Evolutionary conservation across 1,140 invertebrate genomes (phyloP).

Genomic region (Reticulitermes speratus): DNA sequence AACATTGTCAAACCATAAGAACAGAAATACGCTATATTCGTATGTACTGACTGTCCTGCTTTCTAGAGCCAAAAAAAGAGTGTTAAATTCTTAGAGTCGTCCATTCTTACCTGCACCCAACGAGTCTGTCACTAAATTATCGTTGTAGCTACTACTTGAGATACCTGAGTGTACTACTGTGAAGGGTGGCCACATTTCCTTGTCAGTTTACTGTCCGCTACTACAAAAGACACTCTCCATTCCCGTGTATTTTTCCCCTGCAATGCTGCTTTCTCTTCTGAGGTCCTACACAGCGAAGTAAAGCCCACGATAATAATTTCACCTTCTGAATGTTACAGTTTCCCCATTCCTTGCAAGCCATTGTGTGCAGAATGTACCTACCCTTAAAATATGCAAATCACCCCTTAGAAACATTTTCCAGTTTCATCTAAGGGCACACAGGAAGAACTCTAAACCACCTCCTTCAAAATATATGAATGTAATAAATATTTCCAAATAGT

Average conservation of each 20-base stretch:
- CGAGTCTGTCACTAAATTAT: no score
- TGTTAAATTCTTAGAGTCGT: no score
- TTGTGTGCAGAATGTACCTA: conserved; percentile 4
- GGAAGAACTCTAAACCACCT: background rate
- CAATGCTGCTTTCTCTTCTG: background rate
- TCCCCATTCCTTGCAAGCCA: background rate
- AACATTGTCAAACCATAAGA: no score
- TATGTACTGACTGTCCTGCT: no score
- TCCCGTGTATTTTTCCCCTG: background rate
- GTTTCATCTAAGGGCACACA: background rate
- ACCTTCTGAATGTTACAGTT: background rate
- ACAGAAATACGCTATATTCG: no score
- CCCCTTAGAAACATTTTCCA: conserved; percentile 9
- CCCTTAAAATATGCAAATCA: conserved; percentile 10
- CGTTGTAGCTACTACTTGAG: no score
- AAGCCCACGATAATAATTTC: background rate
- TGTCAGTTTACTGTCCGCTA: no score
- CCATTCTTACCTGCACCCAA: no score
- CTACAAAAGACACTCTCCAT: background rate
- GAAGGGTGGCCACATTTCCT: no score
- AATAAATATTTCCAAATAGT: background rate
- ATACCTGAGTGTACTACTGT: no score
- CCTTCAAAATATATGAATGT: background rate
- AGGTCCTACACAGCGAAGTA: background rate
- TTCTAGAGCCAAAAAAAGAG: no score